Evolutionary conservation across 2,888 invertebrate genomes (phyloP), one percentile per base, ranked within the genome.

Genomic region (Dione juno): DNA sequence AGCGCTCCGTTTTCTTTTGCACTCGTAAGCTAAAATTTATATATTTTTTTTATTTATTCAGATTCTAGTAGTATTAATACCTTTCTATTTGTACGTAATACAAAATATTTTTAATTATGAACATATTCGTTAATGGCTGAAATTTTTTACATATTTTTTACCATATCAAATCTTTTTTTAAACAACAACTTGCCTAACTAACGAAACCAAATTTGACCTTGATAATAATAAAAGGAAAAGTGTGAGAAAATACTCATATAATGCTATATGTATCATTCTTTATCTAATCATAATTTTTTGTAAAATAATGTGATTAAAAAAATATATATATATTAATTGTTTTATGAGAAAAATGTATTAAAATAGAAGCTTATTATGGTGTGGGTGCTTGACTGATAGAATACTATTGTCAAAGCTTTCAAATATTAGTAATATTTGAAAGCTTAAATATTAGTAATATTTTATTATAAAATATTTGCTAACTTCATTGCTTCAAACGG

Each of bases 151-250:
- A 16, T 19, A 48, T 2, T 48, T 48, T 45, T 8, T n/a, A n/a
- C n/a, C 8, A 1, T 45, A 45, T n/a, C n/a, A 8, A 16, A n/a
- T n/a, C 10, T 16, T 48, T 16, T 16, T 3, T 52, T 21, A 16
- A 48, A 1, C 16, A 19, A 6, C 52, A 21, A 52, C 19, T 19
- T 6, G 6, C 6, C 19, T 52, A 37, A n/a, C 37, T 54, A 10
- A 35, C 10, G 35, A n/a, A 35, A n/a, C 37, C 16, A 57, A n/a
- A 57, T 11, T 57, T 57, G 37, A 57, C 57, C 57, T 10, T 54
- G 37, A 16, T 54, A 6, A 7, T 11, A 57, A 57, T 16, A 37
- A 57, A 57, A 54, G 37, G 37, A 54, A 54, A 57, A 57, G 16
- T 57, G 57, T 37, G 37, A 16, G 57, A 40, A 54, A 16, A 10